phyloP scores from a whole-genome alignment of 2,113 vertebrate species.

The Gavialis gangeticus region DNA sequence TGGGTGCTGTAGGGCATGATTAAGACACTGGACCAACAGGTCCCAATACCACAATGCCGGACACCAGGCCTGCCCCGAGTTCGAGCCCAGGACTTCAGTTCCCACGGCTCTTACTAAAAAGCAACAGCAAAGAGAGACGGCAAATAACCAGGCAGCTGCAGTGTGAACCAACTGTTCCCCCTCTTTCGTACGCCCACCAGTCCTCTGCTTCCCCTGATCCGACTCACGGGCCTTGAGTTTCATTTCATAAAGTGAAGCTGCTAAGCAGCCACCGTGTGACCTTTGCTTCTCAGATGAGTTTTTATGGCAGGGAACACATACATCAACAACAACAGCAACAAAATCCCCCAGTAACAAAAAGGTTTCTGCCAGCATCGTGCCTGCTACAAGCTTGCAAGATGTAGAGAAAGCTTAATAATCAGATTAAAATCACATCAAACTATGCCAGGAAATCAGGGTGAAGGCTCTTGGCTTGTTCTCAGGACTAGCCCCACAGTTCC shows the following conservation, averaged over 20 bases:
- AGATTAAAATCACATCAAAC: conserved; percentile 76
- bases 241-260: conserved; percentile 74
- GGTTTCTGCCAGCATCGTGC: conserved; percentile 68
- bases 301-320: conserved; percentile 71
- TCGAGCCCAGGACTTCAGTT: conserved; percentile 18
- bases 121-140: fast-evolving
- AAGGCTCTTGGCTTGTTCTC: conserved; percentile 69
- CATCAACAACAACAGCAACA: conserved; percentile 68
- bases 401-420: conserved; percentile 71
- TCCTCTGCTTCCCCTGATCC: conserved; percentile 10
- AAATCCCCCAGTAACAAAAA: conserved; percentile 53
- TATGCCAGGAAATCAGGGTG: conserved; percentile 65
- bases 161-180: neutral
- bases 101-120: neutral
- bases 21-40: conserved; percentile 25
- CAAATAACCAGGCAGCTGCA: neutral
- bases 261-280: conserved; percentile 69
- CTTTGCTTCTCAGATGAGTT: conserved; percentile 69
- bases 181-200: neutral
- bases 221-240: neutral
- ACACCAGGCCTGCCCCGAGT: neutral
- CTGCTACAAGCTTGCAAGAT: conserved; percentile 77
- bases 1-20: conserved; percentile 23
- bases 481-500: conserved; percentile 61
- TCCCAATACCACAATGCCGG: conserved; percentile 15